Conservation (phyloP, 1,140 invertebrate species). For the Procambarus clarkii region DNA sequence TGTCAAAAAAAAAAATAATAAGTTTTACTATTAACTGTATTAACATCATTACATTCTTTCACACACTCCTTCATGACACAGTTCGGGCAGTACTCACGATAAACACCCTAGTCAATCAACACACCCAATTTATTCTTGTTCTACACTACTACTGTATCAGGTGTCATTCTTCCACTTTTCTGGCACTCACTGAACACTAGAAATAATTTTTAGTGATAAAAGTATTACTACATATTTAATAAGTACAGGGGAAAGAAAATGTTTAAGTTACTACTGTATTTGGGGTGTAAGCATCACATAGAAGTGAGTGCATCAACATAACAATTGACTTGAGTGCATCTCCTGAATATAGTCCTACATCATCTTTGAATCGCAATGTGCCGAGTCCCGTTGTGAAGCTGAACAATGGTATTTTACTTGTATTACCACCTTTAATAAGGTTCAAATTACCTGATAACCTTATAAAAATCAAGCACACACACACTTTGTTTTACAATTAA, state of each 20-base stretch:
- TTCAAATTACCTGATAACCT: background rate
- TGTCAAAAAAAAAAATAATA: slow-evolving; percentile 57
- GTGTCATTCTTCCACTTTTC: background rate
- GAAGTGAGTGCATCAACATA: slow-evolving; percentile 2
- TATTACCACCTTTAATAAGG: background rate
- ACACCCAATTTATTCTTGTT: slow-evolving; percentile 23
- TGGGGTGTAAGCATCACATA: background rate
- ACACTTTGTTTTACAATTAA: background rate
- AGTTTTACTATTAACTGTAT: slow-evolving; percentile 51
- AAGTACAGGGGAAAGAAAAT: background rate
- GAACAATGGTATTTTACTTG: background rate
- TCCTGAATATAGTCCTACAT: slow-evolving; percentile 52
- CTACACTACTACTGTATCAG: background rate
- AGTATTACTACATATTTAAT: background rate
- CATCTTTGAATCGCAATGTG: slow-evolving; percentile 44
- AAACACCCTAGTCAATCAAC: slow-evolving; percentile 22
- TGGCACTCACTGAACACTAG: background rate
- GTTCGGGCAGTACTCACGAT: slow-evolving; percentile 43
- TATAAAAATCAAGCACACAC: background rate
- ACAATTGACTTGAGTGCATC: slow-evolving; percentile 32
- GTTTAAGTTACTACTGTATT: background rate
- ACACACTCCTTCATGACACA: slow-evolving; percentile 61
- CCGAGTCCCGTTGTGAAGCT: background rate
- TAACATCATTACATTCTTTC: slow-evolving; percentile 64
- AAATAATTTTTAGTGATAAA: background rate